Evolutionary conservation across 2,888 invertebrate genomes (phyloP), one percentile per base, ranked within the genome.

Genomic region (Eupithecia tripunctaria): DNA sequence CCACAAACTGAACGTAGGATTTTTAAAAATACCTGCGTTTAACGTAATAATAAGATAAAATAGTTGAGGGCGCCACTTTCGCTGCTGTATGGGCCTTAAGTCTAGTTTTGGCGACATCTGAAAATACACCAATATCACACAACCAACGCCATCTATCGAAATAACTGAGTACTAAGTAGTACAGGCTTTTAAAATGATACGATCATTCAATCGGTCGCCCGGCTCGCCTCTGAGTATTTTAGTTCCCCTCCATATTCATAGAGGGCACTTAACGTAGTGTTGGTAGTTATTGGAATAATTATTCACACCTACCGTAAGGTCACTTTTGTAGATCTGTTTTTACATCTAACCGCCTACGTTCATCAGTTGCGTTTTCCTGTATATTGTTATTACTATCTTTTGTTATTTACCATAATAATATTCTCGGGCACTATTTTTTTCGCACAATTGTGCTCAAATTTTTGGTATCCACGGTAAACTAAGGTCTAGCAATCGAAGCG

Each of bases 111-210:
- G n/a, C n/a, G n/a, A n/a, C n/a, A n/a, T n/a, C n/a, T n/a, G n/a
- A n/a, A n/a, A n/a, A n/a, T n/a, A n/a, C n/a, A n/a, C n/a, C n/a
- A n/a, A 27, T 12, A 36, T 18, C 32, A 21, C 7, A 76, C 74
- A 2, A 43, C 73, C 77, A 79, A 62, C 79, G 83, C 82, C 84
- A 84, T 84, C 86, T 86, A 78, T 66, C 63, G 56, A n/a, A 63
- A 60, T 15, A 56, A 12, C 25, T 27, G 3, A 3, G 64, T 56
- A 68, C 59, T 68, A 68, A 38, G 43, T 47, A 36, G n/a, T 18
- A 63, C 41, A 5, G 1, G n/a, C 38, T 64, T 64, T 25, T 18
- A 32, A n/a, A 29, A 36, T 18, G 29, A 60, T 21, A n/a, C 60
- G 15, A n/a, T n/a, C n/a, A n/a, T n/a, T n/a, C 12, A 51, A 10